These are phyloP conservation scores for Planiliza haematocheilus DNA, from an alignment of 2,113 vertebrate genomes.

Conservation along the genomic window DNA sequence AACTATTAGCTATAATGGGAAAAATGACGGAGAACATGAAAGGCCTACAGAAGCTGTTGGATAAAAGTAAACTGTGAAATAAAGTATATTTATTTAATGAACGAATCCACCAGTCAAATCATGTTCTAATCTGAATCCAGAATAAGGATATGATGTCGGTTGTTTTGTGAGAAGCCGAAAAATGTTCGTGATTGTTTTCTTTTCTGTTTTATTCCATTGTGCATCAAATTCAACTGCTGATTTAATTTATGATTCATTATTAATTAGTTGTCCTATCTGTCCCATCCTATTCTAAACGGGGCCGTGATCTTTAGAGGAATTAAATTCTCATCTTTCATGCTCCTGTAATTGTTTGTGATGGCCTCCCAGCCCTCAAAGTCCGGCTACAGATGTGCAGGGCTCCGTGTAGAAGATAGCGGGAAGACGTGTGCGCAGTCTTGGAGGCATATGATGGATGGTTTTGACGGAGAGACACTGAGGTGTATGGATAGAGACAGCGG, in stretches of 20 bases:
- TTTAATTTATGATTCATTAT: constrained; percentile 10
- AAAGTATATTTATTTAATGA: too few species aligned
- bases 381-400: constrained; percentile 11
- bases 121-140: too few species aligned
- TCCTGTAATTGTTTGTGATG: constrained; percentile 31
- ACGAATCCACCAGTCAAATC: too few species aligned
- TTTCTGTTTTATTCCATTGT: not conserved
- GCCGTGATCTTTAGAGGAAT: constrained; percentile 30
- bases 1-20: too few species aligned
- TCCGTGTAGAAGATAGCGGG: constrained; percentile 18
- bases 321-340: constrained; percentile 20
- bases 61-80: too few species aligned
- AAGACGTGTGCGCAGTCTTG: constrained; percentile 8
- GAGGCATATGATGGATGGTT: not conserved
- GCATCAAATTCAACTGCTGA: not conserved
- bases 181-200: not conserved
- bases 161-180: too few species aligned
- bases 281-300: not conserved
- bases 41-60: not conserved
- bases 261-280: constrained; percentile 15
- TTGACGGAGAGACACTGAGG: constrained; percentile 50
- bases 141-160: too few species aligned
- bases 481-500: constrained; percentile 37
- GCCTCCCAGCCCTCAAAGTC: not conserved
- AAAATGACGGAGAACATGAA: not conserved